Conservation (phyloP, 2,797 vertebrate species). For the Enteromius fasciolatus region DNA sequence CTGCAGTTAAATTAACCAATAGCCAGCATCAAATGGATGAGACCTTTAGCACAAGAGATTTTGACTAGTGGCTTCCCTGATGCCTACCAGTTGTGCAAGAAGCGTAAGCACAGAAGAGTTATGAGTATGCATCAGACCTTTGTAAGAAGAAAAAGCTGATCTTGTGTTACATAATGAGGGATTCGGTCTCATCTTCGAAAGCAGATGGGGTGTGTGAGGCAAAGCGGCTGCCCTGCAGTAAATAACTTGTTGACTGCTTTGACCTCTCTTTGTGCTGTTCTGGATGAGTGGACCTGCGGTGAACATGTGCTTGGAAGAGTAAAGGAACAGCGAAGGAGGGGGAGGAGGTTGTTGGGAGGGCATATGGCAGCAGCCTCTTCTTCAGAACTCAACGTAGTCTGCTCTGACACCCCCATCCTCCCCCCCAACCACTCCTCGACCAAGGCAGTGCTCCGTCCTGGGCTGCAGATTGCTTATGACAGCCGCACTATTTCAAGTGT, state of each 20-base stretch:
- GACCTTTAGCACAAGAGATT: neutral
- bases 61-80: neutral
- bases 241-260: slow-evolving; percentile 70
- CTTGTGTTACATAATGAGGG: slow-evolving; percentile 50
- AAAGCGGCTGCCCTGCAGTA: slow-evolving; percentile 54
- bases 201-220: slow-evolving; percentile 64
- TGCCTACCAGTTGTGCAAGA: neutral
- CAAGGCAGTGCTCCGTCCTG: slow-evolving; percentile 73
- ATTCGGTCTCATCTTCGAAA: slow-evolving; percentile 25
- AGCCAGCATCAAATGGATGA: neutral
- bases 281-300: slow-evolving; percentile 58
- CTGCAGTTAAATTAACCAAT: neutral
- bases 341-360: slow-evolving; percentile 24
- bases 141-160: slow-evolving; percentile 14
- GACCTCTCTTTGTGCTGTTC: slow-evolving; percentile 68
- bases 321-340: slow-evolving; percentile 58
- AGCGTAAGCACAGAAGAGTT: neutral
- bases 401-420: slow-evolving; percentile 44
- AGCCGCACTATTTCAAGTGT: slow-evolving; percentile 77
- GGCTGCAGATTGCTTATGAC: slow-evolving; percentile 76
- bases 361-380: slow-evolving; percentile 53
- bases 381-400: slow-evolving; percentile 52
- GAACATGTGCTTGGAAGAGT: slow-evolving; percentile 68
- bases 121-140: slow-evolving; percentile 8
- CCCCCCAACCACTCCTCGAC: slow-evolving; percentile 28